Percentiles rank a stretch among this genome's conserved stretches.
These are phyloP conservation scores for Cartodere bifasciata DNA, from an alignment of 2,888 invertebrate genomes.

Conservation along the genomic window DNA sequence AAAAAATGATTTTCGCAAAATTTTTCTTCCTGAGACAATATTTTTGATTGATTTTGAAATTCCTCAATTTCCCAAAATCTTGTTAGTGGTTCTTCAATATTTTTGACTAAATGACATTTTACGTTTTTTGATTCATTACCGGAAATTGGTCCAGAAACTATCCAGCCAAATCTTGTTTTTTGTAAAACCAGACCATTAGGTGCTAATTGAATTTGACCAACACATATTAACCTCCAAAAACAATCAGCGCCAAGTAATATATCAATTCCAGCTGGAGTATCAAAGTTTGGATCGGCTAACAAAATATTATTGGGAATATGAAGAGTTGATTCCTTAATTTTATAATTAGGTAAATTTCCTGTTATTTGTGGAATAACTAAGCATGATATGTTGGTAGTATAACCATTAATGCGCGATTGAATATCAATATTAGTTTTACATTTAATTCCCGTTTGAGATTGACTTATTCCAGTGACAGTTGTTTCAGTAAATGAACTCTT, in stretches of 20 bases:
- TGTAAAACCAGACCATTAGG: not conserved
- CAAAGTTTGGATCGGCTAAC: not conserved
- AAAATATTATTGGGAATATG: not conserved
- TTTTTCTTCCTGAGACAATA: constrained; percentile 9
- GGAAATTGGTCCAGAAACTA: not conserved
- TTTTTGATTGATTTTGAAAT: constrained; percentile 5
- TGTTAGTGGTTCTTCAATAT: constrained; percentile 6
- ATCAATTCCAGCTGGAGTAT: no score
- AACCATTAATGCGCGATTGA: not conserved
- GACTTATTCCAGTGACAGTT: not conserved
- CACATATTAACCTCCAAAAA: not conserved
- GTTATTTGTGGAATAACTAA: not conserved
- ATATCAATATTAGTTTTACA: not conserved
- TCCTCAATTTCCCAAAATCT: constrained; percentile 17
- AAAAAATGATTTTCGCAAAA: constrained; percentile 16
- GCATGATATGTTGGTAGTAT: not conserved
- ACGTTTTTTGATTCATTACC: not conserved
- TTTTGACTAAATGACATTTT: constrained; percentile 6
- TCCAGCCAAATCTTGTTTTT: not conserved
- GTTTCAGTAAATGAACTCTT: not conserved
- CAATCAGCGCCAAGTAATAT: not conserved
- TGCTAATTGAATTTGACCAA: not conserved
- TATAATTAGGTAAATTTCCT: not conserved
- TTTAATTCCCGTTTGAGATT: not conserved
- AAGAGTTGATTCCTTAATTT: not conserved